Evolutionary conservation across 2,888 invertebrate genomes (phyloP).

Genomic region (Plutella xylostella): DNA sequence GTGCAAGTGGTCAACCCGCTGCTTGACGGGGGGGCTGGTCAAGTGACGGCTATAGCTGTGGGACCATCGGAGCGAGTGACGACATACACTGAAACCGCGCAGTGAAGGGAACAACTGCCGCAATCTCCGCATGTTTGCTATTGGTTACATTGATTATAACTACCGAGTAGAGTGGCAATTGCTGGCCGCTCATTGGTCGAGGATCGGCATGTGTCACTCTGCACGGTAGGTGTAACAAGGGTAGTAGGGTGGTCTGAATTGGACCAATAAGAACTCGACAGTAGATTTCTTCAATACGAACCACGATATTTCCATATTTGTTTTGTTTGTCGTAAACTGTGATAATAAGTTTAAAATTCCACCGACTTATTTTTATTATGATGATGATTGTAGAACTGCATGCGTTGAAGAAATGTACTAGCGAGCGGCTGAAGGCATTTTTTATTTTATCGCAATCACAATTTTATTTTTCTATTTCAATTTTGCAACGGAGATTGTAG

Average conservation of each 20-base stretch:
- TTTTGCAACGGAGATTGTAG: conserved; percentile 50
- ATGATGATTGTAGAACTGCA: conserved; percentile 1
- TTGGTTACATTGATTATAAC: not conserved
- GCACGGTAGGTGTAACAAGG: no score
- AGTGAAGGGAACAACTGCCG: conserved; percentile 20
- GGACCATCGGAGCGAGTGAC: conserved; percentile 53
- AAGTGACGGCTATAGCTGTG: conserved; percentile 58
- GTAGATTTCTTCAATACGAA: conserved; percentile 63
- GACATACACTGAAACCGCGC: conserved; percentile 39
- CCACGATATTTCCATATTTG: conserved; percentile 54
- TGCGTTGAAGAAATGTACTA: conserved; percentile 58
- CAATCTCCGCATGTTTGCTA: conserved; percentile 1
- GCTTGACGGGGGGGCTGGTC: conserved; percentile 57
- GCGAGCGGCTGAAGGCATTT: conserved; percentile 34
- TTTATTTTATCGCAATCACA: conserved; percentile 55
- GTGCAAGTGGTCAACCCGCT: conserved; percentile 65
- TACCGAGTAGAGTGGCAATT: no score
- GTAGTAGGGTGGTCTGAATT: not conserved
- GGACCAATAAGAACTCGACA: conserved; percentile 32
- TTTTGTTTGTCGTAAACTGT: conserved; percentile 62
- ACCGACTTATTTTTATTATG: conserved; percentile 24
- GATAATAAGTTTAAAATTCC: conserved; percentile 66
- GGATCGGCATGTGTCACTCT: no score
- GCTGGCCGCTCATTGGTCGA: no score
- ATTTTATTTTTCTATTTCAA: conserved; percentile 47